Percentiles rank a stretch among this genome's conserved stretches.
These are phyloP conservation scores for Pristionchus arcanus DNA, from an alignment of 2,888 invertebrate genomes.

Conservation along the genomic window DNA sequence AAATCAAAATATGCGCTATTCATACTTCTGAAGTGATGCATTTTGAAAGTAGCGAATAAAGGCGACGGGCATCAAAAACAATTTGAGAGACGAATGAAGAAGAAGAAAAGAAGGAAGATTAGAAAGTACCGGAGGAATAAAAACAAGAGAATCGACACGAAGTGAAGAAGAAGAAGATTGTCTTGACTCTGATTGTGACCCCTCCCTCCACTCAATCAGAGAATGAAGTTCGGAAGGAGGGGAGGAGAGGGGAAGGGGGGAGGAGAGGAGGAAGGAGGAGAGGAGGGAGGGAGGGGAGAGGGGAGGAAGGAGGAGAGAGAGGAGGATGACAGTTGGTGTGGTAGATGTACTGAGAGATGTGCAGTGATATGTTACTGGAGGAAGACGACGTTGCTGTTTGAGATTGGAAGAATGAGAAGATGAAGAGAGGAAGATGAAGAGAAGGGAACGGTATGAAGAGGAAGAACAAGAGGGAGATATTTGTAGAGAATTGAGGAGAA, in stretches of 20 bases:
- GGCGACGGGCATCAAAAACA: not conserved
- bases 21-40: not conserved
- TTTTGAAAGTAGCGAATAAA: not conserved
- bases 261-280: not conserved
- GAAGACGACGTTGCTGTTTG: constrained; percentile 2
- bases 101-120: not conserved
- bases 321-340: constrained; percentile 31
- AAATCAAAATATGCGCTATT: not conserved
- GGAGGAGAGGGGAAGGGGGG: not conserved
- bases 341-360: constrained; percentile 11
- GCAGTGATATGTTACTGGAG: constrained; percentile 31
- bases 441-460: constrained; percentile 8
- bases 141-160: not conserved
- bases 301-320: not conserved
- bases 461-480: not conserved
- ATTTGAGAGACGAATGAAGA: not conserved
- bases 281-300: not conserved
- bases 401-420: not conserved
- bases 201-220: constrained; percentile 48
- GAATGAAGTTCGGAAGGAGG: constrained; percentile 38
- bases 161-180: constrained; percentile 21
- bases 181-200: constrained; percentile 35
- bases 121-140: not conserved
- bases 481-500: not conserved
- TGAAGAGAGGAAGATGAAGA: not conserved